Evolutionary conservation across 2,113 vertebrate species (phyloP).

Genomic region (Pelobates fuscus): DNA sequence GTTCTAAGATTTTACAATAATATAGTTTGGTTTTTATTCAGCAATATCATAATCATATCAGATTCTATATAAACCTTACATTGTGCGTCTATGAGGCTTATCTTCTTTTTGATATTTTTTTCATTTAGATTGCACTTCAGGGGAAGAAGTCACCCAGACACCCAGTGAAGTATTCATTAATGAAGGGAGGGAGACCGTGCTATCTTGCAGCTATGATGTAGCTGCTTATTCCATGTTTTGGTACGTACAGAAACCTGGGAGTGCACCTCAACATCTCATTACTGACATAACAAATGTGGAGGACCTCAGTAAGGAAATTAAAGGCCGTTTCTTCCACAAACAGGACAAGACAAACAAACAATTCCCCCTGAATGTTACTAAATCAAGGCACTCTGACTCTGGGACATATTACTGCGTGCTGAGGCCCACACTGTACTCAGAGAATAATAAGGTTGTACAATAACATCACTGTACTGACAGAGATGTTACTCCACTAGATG

Average conservation of each 20-base stretch:
- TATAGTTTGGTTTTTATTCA: too few species aligned
- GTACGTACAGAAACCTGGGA: constrained; percentile 10
- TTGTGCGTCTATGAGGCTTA: too few species aligned
- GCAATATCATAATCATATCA: too few species aligned
- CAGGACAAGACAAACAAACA: neutral
- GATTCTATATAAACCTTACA: too few species aligned
- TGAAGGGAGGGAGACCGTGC: neutral
- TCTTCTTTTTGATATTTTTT: too few species aligned
- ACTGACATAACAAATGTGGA: neutral
- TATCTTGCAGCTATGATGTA: constrained; percentile 16
- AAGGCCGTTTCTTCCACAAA: neutral
- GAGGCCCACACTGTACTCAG: constrained; percentile 28
- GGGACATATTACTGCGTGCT: constrained; percentile 32
- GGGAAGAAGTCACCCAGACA: constrained; percentile 2
- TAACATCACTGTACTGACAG: neutral
- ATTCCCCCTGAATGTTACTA: constrained; percentile 22
- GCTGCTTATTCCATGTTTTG: constrained; percentile 6
- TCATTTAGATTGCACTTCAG: neutral
- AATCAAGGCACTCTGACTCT: accelerated
- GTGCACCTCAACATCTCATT: neutral
- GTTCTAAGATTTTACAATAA: too few species aligned
- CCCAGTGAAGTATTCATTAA: neutral
- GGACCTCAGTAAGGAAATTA: constrained; percentile 10
- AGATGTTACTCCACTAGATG: neutral
- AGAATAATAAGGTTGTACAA: constrained; percentile 15